Evolutionary conservation across 2,797 vertebrate genomes (phyloP).

Genomic region (Brotula barbata): DNA sequence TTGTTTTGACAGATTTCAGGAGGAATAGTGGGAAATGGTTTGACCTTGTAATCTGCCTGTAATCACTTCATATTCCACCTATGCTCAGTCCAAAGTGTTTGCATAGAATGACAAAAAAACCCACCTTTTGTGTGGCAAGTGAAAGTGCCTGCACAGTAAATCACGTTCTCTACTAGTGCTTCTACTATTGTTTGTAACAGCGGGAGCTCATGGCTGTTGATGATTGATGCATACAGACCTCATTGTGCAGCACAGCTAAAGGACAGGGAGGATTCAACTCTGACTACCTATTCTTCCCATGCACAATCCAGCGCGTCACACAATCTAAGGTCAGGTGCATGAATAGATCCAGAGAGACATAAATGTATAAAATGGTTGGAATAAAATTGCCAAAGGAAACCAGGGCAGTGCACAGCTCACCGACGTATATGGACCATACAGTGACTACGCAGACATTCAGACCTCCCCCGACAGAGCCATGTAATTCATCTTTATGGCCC

Average conservation of each 20-base stretch:
- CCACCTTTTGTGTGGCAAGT: neutral
- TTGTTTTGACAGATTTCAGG: constrained; percentile 14
- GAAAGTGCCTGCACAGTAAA: neutral
- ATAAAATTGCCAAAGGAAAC: constrained; percentile 29
- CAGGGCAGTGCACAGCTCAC: constrained; percentile 25
- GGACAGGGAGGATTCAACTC: constrained; percentile 2
- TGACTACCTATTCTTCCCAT: constrained; percentile 22
- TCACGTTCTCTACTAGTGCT: constrained; percentile 1
- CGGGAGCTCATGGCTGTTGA: neutral
- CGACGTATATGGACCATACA: constrained; percentile 8
- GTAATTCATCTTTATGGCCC: constrained; percentile 49
- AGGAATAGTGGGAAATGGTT: neutral
- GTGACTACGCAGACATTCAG: constrained; percentile 24
- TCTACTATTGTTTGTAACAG: constrained; percentile 17
- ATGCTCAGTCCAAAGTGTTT: constrained; percentile 1
- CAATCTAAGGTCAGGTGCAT: constrained; percentile 11
- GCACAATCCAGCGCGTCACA: constrained; percentile 28
- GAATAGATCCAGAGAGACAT: constrained; percentile 28
- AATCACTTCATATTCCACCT: neutral
- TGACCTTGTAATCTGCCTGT: neutral
- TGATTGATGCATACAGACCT: constrained; percentile 12
- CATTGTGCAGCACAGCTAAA: constrained; percentile 9
- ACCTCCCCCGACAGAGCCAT: constrained; percentile 46
- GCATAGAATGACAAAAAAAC: neutral
- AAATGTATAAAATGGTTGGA: constrained; percentile 26